phyloP scores from a whole-genome alignment of 2,113 vertebrate species.

The Pardalotus punctatus region DNA sequence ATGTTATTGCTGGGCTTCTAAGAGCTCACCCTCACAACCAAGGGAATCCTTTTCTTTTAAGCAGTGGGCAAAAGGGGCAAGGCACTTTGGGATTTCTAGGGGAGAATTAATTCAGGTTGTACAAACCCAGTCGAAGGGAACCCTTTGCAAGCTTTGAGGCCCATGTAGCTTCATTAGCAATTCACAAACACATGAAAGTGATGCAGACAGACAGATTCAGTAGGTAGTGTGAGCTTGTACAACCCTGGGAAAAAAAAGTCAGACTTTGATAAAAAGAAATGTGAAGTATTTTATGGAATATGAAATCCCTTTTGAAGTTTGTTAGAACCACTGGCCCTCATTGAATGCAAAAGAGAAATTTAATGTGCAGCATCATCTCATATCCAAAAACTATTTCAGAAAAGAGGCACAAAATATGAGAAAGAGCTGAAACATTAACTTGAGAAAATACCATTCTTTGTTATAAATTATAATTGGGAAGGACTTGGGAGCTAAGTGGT shows the following conservation, averaged over 20 bases:
- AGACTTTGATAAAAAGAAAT: slow-evolving; percentile 28
- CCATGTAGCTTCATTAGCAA: neutral
- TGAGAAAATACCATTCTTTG: slow-evolving; percentile 30
- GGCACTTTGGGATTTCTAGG: neutral
- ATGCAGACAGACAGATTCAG: neutral
- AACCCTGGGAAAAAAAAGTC: neutral
- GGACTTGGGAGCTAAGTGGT: slow-evolving; percentile 25
- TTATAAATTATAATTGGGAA: slow-evolving; percentile 37
- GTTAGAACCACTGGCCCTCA: slow-evolving; percentile 23
- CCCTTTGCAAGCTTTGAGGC: neutral
- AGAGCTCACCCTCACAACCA: neutral
- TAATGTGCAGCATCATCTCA: slow-evolving; percentile 33
- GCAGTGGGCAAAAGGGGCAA: neutral
- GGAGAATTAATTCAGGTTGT: neutral
- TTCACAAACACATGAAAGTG: slow-evolving; percentile 17
- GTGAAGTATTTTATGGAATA: slow-evolving; percentile 19
- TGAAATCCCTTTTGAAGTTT: slow-evolving; percentile 54
- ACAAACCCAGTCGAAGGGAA: neutral
- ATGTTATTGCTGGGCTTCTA: neutral
- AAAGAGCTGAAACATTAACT: slow-evolving; percentile 39
- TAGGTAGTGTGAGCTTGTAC: neutral
- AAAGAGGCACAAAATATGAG: slow-evolving; percentile 48
- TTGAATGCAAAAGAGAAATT: slow-evolving; percentile 31
- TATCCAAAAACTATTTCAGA: slow-evolving; percentile 45
- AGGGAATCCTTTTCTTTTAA: neutral